These are phyloP conservation scores for Heliothis virescens DNA, from an alignment of 1,140 invertebrate genomes.

Conservation along the genomic window DNA sequence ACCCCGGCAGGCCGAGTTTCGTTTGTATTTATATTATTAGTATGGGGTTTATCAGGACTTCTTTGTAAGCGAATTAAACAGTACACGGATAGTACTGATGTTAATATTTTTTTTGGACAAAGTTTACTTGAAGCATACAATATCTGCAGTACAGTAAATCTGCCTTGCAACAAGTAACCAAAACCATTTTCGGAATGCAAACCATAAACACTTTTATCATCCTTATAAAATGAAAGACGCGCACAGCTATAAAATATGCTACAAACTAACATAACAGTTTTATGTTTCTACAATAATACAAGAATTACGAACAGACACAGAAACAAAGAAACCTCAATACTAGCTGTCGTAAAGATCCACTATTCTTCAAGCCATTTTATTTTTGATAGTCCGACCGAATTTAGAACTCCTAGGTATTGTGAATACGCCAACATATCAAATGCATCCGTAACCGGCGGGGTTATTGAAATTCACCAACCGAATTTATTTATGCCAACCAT, in stretches of 20 bases:
- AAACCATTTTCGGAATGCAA: not conserved
- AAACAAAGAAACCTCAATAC: not conserved
- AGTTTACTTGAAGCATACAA: no score
- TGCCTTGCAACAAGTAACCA: no score
- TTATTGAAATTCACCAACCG: slow-evolving; percentile 51
- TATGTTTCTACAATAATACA: not conserved
- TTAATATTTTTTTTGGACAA: no score
- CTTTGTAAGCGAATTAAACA: no score
- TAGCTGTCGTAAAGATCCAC: not conserved
- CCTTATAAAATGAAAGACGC: not conserved
- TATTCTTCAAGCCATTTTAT: slow-evolving; percentile 12
- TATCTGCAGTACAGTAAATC: no score
- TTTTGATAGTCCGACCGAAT: slow-evolving; percentile 6
- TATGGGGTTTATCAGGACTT: no score
- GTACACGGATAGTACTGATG: no score
- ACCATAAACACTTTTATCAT: not conserved
- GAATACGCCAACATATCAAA: slow-evolving; percentile 35
- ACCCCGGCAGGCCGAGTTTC: no score
- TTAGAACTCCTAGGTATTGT: slow-evolving; percentile 4
- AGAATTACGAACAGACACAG: not conserved
- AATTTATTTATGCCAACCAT: slow-evolving; percentile 48
- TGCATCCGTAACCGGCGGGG: slow-evolving; percentile 36
- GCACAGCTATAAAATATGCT: not conserved
- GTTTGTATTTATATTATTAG: no score
- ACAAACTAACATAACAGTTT: slow-evolving; percentile 1